Conservation (phyloP, 1,140 invertebrate genomes). For the Drosophila saltans region DNA sequence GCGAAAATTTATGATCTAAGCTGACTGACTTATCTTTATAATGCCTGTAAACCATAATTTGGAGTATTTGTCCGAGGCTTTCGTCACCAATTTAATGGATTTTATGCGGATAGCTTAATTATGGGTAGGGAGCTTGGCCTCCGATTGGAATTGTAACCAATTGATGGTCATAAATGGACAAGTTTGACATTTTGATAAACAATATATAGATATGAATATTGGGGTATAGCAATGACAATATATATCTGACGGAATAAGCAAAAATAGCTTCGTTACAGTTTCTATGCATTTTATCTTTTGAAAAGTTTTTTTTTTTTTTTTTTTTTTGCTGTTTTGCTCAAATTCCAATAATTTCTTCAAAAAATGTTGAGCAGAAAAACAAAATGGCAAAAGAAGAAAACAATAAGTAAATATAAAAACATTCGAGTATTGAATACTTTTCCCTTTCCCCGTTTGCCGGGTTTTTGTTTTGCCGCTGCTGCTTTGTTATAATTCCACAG, state of each 20-base stretch:
- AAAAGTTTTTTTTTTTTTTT: not conserved
- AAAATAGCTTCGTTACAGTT: too few relatives aligned
- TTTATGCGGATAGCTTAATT: slow-evolving; percentile 43
- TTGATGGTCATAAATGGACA: slow-evolving; percentile 49
- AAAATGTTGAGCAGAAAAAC: slow-evolving; percentile 26
- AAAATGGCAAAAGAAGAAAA: slow-evolving; percentile 19
- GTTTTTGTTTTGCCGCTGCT: slow-evolving; percentile 5
- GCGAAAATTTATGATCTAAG: slow-evolving; percentile 18
- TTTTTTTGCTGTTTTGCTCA: slow-evolving; percentile 5
- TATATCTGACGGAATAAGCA: too few relatives aligned
- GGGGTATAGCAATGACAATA: too few relatives aligned
- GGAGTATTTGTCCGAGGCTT: slow-evolving; percentile 41
- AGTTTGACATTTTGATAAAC: slow-evolving; percentile 38
- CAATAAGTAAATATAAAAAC: slow-evolving; percentile 23
- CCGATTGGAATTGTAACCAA: slow-evolving; percentile 45
- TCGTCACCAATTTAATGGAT: slow-evolving; percentile 33
- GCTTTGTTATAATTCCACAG: slow-evolving; percentile 60
- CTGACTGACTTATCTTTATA: slow-evolving; percentile 58
- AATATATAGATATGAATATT: slow-evolving; percentile 29
- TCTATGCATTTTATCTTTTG: too few relatives aligned
- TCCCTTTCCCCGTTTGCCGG: not conserved
- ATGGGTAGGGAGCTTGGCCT: slow-evolving; percentile 39
- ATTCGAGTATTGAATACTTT: slow-evolving; percentile 51
- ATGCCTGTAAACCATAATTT: slow-evolving; percentile 67
- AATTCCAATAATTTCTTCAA: slow-evolving; percentile 53